Evolutionary conservation across 2,888 invertebrate species (phyloP).

Genomic region (Thelaira solivaga): DNA sequence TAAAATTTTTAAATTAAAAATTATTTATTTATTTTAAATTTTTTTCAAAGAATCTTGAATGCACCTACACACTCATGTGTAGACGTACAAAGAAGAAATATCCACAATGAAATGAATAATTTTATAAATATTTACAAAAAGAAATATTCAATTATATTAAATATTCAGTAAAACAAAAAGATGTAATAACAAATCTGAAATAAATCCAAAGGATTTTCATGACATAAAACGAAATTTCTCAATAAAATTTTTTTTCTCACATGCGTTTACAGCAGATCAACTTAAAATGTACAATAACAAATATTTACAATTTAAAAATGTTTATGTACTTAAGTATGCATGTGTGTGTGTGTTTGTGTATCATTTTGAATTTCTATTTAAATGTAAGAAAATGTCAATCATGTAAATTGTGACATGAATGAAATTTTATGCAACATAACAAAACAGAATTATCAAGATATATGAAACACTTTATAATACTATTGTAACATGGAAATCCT

Average conservation of each 20-base stretch:
- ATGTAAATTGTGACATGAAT: slow-evolving; percentile 62
- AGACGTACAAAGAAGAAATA: not conserved
- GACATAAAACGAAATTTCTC: slow-evolving; percentile 56
- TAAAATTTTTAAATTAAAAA: too few relatives aligned
- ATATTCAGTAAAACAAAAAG: slow-evolving; percentile 34
- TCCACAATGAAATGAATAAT: not conserved
- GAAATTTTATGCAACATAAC: slow-evolving; percentile 49
- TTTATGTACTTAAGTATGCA: not conserved
- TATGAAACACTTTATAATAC: slow-evolving; percentile 40
- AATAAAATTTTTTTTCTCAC: slow-evolving; percentile 35
- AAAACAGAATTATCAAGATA: slow-evolving; percentile 47
- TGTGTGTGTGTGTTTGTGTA: not conserved
- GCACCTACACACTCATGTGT: not conserved
- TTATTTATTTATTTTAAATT: too few relatives aligned
- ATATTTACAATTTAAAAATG: slow-evolving; percentile 18
- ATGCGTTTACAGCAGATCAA: not conserved
- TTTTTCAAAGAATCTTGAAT: too few relatives aligned
- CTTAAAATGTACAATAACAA: slow-evolving; percentile 31
- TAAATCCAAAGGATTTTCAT: slow-evolving; percentile 46
- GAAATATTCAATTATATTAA: slow-evolving; percentile 17
- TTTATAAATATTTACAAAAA: slow-evolving; percentile 16
- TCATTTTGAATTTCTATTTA: not conserved
- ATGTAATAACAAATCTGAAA: slow-evolving; percentile 43
- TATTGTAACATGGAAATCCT: slow-evolving; percentile 48
- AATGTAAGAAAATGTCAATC: slow-evolving; percentile 59